A percentile compares a stretch with the other conserved stretches of the same genome.
phyloP scores from a whole-genome alignment of 2,888 invertebrate species.

The Pheosia tremula region DNA sequence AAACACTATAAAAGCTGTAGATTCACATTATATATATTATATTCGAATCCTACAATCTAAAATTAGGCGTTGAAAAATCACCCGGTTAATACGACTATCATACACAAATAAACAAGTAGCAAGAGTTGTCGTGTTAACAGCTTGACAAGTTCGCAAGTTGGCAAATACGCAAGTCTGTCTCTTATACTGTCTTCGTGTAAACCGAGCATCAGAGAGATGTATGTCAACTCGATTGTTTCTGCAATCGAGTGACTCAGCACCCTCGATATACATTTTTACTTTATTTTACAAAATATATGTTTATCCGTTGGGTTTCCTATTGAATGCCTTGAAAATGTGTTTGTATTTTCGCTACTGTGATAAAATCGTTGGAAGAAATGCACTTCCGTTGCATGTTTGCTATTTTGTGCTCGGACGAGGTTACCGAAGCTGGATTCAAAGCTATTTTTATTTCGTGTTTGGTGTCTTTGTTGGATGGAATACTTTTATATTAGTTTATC shows the following conservation, averaged over 20 bases:
- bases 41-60: too few species aligned
- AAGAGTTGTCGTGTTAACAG: too few species aligned
- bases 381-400: slow-evolving; percentile 2
- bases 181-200: too few species aligned
- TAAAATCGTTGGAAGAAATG: not conserved
- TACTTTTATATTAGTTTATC: not conserved
- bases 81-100: too few species aligned
- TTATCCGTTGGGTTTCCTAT: slow-evolving; percentile 2
- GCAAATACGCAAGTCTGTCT: too few species aligned
- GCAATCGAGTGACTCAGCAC: not conserved
- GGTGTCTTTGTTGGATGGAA: not conserved
- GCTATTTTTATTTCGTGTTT: not conserved
- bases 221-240: not conserved
- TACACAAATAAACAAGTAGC: too few species aligned
- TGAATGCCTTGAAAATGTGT: slow-evolving; percentile 4
- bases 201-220: too few species aligned
- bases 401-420: slow-evolving; percentile 2
- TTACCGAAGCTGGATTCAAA: not conserved
- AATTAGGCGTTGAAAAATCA: too few species aligned
- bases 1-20: too few species aligned
- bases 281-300: not conserved
- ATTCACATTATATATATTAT: too few species aligned
- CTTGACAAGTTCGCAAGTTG: too few species aligned
- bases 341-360: slow-evolving; percentile 1
- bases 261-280: not conserved